These are phyloP conservation scores for Eupleurogrammus muticus DNA, from an alignment of 2,797 vertebrate species.

Conservation along the genomic window DNA sequence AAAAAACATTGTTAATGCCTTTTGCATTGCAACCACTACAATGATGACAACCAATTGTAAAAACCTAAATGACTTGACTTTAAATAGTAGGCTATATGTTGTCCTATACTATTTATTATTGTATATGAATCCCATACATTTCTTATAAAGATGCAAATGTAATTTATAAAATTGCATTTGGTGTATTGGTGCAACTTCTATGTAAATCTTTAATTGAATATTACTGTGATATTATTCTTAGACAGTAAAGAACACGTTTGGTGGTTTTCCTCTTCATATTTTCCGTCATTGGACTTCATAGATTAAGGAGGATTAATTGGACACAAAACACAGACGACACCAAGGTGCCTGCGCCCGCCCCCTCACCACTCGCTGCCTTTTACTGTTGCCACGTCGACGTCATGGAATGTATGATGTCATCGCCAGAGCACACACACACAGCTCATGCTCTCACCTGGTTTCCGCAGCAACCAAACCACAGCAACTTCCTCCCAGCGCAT, in stretches of 20 bases:
- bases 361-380: conserved; percentile 48
- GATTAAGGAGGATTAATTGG: conserved; percentile 38
- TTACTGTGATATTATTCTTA: not conserved
- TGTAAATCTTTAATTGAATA: not conserved
- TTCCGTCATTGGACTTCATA: conserved; percentile 21
- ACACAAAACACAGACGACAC: conserved; percentile 12
- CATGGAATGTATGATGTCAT: conserved; percentile 85
- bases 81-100: too few relatives aligned
- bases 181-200: not conserved
- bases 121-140: too few relatives aligned
- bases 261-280: conserved; percentile 26
- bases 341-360: conserved; percentile 34
- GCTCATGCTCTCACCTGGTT: conserved; percentile 82
- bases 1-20: too few relatives aligned
- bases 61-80: too few relatives aligned
- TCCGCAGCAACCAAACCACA: conserved; percentile 81
- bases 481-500: conserved; percentile 76
- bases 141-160: not conserved
- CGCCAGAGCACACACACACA: conserved; percentile 61
- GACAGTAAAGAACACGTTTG: conserved; percentile 7
- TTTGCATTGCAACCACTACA: too few relatives aligned
- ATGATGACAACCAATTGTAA: too few relatives aligned
- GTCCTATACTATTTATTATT: too few relatives aligned
- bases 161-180: not conserved
- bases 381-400: conserved; percentile 67